These are phyloP conservation scores for Leptocoma aspasia DNA, from an alignment of 2,113 vertebrate species.

Conservation along the genomic window DNA sequence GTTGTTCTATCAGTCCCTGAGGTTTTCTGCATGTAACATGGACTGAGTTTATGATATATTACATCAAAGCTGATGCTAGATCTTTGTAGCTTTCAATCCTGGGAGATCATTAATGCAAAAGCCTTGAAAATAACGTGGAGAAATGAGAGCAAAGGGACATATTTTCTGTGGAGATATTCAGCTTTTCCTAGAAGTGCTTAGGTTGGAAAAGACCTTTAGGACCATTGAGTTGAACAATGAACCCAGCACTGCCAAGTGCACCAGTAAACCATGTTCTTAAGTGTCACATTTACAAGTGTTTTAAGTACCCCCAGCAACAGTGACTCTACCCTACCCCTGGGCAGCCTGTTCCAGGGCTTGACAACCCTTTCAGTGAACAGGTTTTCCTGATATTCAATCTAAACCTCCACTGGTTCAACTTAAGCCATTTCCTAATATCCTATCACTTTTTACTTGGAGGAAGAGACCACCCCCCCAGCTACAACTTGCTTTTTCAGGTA, in stretches of 20 bases:
- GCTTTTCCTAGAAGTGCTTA: not conserved
- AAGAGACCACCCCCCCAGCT: accelerated
- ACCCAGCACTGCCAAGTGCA: not conserved
- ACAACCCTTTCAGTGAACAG: not conserved
- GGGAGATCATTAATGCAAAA: not conserved
- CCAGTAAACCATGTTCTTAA: not conserved
- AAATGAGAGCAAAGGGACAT: not conserved
- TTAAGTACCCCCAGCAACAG: not conserved
- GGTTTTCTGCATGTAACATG: not conserved
- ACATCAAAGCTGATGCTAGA: not conserved
- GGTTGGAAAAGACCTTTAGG: not conserved
- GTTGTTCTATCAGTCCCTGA: not conserved
- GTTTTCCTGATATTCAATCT: not conserved
- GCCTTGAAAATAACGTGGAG: not conserved
- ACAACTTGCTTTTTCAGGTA: not conserved
- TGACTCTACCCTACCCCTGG: no score
- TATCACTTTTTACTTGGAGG: not conserved
- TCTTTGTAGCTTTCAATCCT: not conserved
- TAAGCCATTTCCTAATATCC: not conserved
- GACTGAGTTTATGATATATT: not conserved
- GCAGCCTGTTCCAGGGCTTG: not conserved
- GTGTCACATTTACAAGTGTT: not conserved
- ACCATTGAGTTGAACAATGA: not conserved
- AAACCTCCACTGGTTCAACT: not conserved
- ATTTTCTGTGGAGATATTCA: not conserved